phyloP scores from a whole-genome alignment of 2,113 vertebrate genomes.

The Alligator mississippiensis region DNA sequence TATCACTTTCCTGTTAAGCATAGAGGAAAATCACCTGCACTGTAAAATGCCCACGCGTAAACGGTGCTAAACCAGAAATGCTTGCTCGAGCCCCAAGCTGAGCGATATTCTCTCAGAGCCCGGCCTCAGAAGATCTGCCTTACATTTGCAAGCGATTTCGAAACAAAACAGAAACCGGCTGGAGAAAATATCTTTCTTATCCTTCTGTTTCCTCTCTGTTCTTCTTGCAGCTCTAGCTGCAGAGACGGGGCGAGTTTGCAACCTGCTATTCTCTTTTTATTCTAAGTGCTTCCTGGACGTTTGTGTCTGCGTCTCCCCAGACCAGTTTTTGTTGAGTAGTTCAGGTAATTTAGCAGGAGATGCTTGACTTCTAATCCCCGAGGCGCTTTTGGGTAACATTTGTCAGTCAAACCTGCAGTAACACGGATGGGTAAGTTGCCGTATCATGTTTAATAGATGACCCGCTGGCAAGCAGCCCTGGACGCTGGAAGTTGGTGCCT shows the following conservation, averaged over 20 bases:
- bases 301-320: neutral
- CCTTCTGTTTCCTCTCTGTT: neutral
- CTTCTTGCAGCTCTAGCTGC: neutral
- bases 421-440: rapidly evolving
- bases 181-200: neutral
- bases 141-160: neutral
- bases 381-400: neutral
- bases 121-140: neutral
- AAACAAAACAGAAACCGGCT: neutral
- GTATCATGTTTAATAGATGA: rapidly evolving
- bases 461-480: too few species aligned
- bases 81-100: neutral
- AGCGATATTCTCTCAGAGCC: neutral
- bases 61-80: neutral
- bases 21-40: too few species aligned
- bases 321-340: neutral
- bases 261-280: slow-evolving; percentile 10
- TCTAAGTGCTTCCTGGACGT: neutral
- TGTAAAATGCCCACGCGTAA: too few species aligned
- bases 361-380: neutral
- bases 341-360: rapidly evolving
- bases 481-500: neutral
- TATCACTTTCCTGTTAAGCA: neutral
- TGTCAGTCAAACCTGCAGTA: neutral
- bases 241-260: slow-evolving; percentile 40